These are phyloP conservation scores for Pygoscelis adeliae DNA, from an alignment of 2,113 vertebrate genomes.

Conservation along the genomic window DNA sequence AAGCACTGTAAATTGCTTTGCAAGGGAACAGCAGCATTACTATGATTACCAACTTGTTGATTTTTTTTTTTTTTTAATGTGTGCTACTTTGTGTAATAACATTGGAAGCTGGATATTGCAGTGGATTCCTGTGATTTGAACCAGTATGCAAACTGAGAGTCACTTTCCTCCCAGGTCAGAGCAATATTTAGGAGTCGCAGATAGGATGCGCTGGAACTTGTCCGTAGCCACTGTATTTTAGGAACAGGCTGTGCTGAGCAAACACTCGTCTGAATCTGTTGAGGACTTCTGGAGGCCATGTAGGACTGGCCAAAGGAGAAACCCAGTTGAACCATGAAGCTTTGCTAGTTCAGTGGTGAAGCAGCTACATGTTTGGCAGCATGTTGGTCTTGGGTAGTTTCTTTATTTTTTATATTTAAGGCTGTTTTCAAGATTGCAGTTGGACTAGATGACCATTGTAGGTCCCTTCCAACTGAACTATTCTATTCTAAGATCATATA, in stretches of 20 bases:
- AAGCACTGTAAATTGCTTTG: not conserved
- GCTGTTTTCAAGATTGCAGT: not conserved
- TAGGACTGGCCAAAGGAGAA: not conserved
- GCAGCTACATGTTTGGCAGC: not conserved
- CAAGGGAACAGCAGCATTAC: not conserved
- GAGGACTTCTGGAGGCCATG: not conserved
- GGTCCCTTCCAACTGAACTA: not conserved
- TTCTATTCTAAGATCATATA: not conserved
- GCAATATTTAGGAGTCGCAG: not conserved
- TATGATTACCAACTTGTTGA: not conserved
- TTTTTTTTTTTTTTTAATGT: not conserved
- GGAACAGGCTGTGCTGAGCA: not conserved
- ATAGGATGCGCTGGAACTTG: not conserved
- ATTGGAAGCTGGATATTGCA: not conserved
- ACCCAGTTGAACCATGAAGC: fast-evolving
- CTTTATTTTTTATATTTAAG: not conserved
- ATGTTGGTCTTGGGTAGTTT: not conserved
- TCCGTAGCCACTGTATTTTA: not conserved
- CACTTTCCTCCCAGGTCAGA: not conserved
- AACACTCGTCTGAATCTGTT: fast-evolving
- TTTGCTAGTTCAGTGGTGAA: not conserved
- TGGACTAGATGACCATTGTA: not conserved
- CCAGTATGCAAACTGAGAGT: not conserved
- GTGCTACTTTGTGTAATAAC: not conserved
- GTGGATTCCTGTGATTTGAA: not conserved